Conservation (phyloP, 2,797 vertebrate genomes). For the Pseudochromis fuscus region DNA sequence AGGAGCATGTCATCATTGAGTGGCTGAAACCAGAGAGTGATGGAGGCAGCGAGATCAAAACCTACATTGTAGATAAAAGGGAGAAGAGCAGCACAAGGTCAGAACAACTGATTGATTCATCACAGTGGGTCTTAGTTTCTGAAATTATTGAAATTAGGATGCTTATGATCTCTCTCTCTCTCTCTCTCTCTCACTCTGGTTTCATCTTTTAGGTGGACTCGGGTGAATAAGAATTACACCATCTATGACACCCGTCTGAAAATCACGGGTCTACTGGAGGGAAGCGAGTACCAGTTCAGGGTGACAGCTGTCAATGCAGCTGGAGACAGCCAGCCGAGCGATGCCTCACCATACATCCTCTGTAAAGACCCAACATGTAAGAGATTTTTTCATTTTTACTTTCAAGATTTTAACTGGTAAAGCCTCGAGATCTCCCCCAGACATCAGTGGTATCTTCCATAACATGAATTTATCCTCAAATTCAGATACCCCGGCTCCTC, state of each 20-base stretch:
- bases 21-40: conserved; percentile 97
- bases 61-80: conserved; percentile 96
- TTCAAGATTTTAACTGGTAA: too few relatives aligned
- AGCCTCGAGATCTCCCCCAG: too few relatives aligned
- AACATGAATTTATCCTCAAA: background rate
- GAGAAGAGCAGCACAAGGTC: conserved; percentile 96
- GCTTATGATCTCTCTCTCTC: background rate
- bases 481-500: conserved; percentile 94
- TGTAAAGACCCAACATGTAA: conserved; percentile 98
- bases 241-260: conserved; percentile 98
- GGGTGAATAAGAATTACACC: conserved; percentile 95
- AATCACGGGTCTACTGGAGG: conserved; percentile 93
- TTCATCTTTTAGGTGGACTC: conserved; percentile 89
- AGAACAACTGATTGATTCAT: conserved; percentile 28
- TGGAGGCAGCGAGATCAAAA: conserved; percentile 95
- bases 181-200: background rate
- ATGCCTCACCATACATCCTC: conserved; percentile 91
- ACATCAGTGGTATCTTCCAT: background rate
- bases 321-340: conserved; percentile 95
- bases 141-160: background rate
- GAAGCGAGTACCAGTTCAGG: conserved; percentile 97
- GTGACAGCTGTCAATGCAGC: conserved; percentile 95
- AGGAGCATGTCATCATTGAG: conserved; percentile 96
- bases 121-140: background rate
- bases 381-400: conserved; percentile 57